Percentiles rank a stretch among this genome's conserved stretches.
Evolutionary conservation across 2,113 vertebrate genomes (phyloP).

Genomic region (Cyphomyrus discorhynchus): DNA sequence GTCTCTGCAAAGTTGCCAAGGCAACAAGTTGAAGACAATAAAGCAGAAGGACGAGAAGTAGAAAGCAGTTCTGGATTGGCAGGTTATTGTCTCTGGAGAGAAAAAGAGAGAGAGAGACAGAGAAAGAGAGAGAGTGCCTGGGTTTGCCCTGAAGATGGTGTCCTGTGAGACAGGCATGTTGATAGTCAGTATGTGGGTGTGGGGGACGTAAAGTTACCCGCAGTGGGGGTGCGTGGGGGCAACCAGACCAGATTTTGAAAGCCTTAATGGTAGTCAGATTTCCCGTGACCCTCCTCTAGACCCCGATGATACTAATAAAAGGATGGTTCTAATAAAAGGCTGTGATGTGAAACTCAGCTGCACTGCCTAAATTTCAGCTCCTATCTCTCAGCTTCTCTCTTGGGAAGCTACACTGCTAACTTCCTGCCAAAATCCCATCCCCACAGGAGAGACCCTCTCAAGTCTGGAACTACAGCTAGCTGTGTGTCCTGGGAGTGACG

Average conservation of each 20-base stretch:
- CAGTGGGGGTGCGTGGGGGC: background rate
- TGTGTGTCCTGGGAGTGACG: background rate
- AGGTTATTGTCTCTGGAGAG: background rate
- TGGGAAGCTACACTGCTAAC: background rate
- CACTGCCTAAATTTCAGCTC: background rate
- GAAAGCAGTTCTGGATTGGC: background rate
- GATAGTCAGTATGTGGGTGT: background rate
- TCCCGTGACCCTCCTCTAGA: background rate
- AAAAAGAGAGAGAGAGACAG: background rate
- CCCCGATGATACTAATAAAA: background rate
- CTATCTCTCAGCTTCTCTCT: conserved; percentile 8
- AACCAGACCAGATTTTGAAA: background rate
- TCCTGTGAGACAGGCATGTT: background rate
- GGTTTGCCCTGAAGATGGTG: background rate
- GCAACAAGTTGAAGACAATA: conserved; percentile 30
- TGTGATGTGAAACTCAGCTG: background rate
- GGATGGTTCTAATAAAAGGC: background rate
- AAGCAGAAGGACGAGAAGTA: background rate
- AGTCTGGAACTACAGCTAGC: background rate
- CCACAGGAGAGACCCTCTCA: background rate
- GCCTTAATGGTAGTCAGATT: background rate
- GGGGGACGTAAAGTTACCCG: background rate
- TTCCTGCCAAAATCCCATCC: background rate
- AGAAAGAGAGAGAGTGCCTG: background rate
- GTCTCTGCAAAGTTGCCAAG: conserved; percentile 25